phyloP scores from a whole-genome alignment of 1,140 invertebrate species.

The Ostrea edulis region DNA sequence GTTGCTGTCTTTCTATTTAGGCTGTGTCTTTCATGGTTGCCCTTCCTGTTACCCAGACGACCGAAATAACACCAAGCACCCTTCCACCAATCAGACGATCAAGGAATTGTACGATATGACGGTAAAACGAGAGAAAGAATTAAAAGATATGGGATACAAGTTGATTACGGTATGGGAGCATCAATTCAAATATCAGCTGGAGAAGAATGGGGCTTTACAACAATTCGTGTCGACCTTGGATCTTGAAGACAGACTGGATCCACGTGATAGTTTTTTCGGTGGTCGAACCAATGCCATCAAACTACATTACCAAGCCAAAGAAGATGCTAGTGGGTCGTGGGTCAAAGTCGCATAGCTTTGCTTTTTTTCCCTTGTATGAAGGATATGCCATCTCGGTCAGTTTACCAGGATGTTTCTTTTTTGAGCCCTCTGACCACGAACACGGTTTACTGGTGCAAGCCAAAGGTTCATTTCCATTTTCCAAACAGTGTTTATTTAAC shows the following conservation, averaged over 20 bases:
- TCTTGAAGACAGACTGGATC: conserved; percentile 35
- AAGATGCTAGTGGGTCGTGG: too few relatives aligned
- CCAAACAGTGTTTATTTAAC: too few relatives aligned
- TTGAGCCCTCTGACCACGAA: too few relatives aligned
- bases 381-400: too few relatives aligned
- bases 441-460: too few relatives aligned
- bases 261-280: conserved; percentile 51
- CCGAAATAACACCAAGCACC: conserved; percentile 23
- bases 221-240: conserved; percentile 27
- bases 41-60: conserved; percentile 41
- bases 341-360: too few relatives aligned
- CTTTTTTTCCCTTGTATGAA: too few relatives aligned
- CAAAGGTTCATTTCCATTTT: too few relatives aligned
- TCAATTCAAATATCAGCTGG: conserved; percentile 35
- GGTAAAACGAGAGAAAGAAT: conserved; percentile 12
- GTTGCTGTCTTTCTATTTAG: neutral
- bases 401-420: too few relatives aligned
- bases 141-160: conserved; percentile 13
- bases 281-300: conserved; percentile 50
- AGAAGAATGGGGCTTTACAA: neutral
- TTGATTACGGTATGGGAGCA: conserved; percentile 41
- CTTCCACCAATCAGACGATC: conserved; percentile 42
- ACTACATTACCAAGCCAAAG: conserved; percentile 14
- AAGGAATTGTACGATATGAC: conserved; percentile 47
- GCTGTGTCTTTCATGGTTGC: conserved; percentile 53